Percentiles rank a stretch among this genome's conserved stretches.
phyloP scores from a whole-genome alignment of 2,797 vertebrate species.

The Hirundo rustica region DNA sequence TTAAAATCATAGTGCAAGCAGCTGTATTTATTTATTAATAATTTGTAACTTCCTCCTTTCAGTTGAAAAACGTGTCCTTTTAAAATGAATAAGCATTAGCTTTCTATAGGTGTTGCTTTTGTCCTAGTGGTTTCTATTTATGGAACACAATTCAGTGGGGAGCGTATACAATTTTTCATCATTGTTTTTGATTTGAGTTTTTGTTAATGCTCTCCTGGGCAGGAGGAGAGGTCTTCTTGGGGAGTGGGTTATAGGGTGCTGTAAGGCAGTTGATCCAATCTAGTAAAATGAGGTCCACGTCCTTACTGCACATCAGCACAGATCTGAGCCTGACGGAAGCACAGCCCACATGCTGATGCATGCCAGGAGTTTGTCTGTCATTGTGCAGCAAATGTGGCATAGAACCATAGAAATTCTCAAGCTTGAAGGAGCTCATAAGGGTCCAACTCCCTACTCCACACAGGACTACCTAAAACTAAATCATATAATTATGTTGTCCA shows the following conservation, averaged over 20 bases:
- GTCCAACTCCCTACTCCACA: background rate
- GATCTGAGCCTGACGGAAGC: background rate
- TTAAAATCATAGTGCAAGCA: background rate
- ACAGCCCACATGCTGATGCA: background rate
- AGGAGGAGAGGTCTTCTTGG: background rate
- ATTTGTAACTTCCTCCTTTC: background rate
- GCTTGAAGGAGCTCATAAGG: background rate
- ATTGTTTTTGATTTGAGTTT: background rate
- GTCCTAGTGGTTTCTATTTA: background rate
- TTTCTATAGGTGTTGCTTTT: background rate
- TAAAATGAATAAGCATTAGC: background rate
- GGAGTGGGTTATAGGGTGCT: background rate
- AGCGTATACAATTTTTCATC: background rate
- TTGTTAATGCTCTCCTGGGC: background rate
- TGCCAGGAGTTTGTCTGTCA: background rate
- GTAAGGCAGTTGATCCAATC: background rate
- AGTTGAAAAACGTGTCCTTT: background rate
- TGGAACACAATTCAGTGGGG: background rate
- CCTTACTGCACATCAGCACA: background rate
- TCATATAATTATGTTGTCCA: rapidly evolving
- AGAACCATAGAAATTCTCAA: background rate
- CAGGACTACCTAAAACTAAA: background rate
- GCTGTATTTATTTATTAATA: background rate
- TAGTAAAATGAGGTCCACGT: background rate
- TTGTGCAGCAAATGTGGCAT: background rate